Percentiles rank a stretch among this genome's conserved stretches.
Conservation (phyloP, 1,140 invertebrate species). For the Drosophila nigromelanica region DNA sequence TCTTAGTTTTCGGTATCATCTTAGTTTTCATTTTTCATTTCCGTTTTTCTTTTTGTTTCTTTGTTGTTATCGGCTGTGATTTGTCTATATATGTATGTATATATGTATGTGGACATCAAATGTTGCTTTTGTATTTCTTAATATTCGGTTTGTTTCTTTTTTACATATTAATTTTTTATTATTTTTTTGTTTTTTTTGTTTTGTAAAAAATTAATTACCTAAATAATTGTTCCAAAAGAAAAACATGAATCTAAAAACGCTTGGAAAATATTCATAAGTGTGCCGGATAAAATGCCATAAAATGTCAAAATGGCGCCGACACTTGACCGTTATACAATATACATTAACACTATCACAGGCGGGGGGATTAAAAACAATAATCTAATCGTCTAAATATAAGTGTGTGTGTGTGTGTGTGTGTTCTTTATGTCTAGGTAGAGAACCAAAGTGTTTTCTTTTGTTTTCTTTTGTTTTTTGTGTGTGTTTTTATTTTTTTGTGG, state of each 20-base stretch:
- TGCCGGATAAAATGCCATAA: slow-evolving; percentile 19
- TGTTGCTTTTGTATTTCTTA: slow-evolving; percentile 11
- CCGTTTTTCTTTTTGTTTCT: too few relatives aligned
- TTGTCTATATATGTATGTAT: not conserved
- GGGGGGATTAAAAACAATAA: slow-evolving; percentile 51
- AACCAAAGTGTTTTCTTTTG: too few relatives aligned
- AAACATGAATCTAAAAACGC: slow-evolving; percentile 42
- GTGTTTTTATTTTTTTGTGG: too few relatives aligned
- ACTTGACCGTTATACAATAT: slow-evolving; percentile 40
- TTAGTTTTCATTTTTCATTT: slow-evolving; percentile 5
- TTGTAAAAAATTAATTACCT: slow-evolving; percentile 35
- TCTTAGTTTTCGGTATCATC: not conserved
- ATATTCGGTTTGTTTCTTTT: slow-evolving; percentile 2
- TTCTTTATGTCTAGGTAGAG: not conserved
- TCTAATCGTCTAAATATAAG: slow-evolving; percentile 13
- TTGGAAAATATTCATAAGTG: slow-evolving; percentile 44
- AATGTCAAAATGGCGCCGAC: slow-evolving; percentile 20
- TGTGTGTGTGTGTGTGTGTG: slow-evolving; percentile 4
- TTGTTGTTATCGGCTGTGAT: not conserved
- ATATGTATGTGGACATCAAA: not conserved
- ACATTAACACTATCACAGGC: slow-evolving; percentile 74
- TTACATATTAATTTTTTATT: not conserved
- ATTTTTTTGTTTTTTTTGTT: too few relatives aligned
- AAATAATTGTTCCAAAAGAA: slow-evolving; percentile 46
- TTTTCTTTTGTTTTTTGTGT: too few relatives aligned